These are phyloP conservation scores for Periophthalmus modestus DNA, from an alignment of 2,113 vertebrate genomes.

Conservation along the genomic window DNA sequence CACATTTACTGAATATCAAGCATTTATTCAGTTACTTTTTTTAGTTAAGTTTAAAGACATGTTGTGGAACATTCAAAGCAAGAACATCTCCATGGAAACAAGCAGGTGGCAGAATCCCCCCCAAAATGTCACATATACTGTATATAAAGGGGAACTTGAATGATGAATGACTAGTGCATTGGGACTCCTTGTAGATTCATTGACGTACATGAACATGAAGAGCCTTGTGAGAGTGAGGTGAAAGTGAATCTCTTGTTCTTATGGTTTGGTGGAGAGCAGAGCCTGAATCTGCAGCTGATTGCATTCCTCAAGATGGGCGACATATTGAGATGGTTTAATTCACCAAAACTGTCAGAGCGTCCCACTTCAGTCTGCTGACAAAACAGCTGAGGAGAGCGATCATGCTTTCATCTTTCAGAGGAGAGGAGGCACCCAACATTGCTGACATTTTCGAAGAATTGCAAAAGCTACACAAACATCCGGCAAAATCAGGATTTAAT, in stretches of 20 bases:
- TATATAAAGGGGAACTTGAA: neutral
- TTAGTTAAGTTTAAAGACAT: too few relatives aligned
- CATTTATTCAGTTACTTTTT: too few relatives aligned
- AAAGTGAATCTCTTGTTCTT: neutral
- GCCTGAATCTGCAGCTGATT: constrained; percentile 1
- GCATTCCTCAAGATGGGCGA: neutral
- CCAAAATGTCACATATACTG: too few relatives aligned
- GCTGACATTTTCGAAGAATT: neutral
- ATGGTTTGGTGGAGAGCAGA: neutral
- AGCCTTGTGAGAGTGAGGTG: neutral
- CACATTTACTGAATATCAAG: too few relatives aligned
- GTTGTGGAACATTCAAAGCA: too few relatives aligned
- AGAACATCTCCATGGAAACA: too few relatives aligned
- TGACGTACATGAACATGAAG: neutral
- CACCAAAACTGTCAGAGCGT: neutral
- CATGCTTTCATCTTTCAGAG: neutral
- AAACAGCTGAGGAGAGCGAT: neutral
- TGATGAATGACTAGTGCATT: neutral
- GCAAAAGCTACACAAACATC: neutral
- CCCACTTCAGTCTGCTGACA: constrained; percentile 1
- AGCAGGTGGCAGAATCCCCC: too few relatives aligned
- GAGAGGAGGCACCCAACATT: neutral
- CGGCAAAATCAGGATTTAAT: neutral
- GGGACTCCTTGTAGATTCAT: neutral
- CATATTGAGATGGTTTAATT: neutral